phyloP scores from a whole-genome alignment of 2,888 invertebrate species.

The Periphyllus acericola region DNA sequence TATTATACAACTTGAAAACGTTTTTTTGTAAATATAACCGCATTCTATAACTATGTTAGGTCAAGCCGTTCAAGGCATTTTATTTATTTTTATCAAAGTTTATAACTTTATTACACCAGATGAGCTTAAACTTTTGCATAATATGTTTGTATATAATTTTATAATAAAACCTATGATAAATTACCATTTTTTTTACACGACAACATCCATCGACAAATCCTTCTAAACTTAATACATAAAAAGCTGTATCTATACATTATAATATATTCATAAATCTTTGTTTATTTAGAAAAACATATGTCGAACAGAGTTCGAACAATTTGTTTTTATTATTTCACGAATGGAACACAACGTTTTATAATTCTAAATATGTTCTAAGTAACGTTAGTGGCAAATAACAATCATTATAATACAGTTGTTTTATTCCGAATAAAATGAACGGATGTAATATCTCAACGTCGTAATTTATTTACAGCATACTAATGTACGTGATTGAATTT shows the following conservation, averaged over 20 bases:
- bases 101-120: neutral
- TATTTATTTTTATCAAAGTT: neutral
- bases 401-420: neutral
- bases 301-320: neutral
- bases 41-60: neutral
- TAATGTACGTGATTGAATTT: slow-evolving; percentile 7
- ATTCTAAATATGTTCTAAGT: neutral
- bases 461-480: slow-evolving; percentile 15
- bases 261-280: slow-evolving; percentile 5
- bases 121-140: neutral
- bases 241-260: neutral
- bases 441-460: slow-evolving; percentile 32
- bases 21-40: neutral
- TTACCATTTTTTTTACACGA: neutral
- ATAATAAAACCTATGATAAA: neutral
- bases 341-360: neutral
- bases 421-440: neutral
- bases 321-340: neutral
- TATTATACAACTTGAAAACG: neutral
- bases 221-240: neutral
- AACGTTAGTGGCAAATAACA: neutral
- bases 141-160: slow-evolving; percentile 1
- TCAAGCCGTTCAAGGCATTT: too few species aligned
- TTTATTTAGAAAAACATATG: neutral
- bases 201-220: neutral